Evolutionary conservation across 2,113 vertebrate genomes (phyloP).

Genomic region (Muscicapa adusta): DNA sequence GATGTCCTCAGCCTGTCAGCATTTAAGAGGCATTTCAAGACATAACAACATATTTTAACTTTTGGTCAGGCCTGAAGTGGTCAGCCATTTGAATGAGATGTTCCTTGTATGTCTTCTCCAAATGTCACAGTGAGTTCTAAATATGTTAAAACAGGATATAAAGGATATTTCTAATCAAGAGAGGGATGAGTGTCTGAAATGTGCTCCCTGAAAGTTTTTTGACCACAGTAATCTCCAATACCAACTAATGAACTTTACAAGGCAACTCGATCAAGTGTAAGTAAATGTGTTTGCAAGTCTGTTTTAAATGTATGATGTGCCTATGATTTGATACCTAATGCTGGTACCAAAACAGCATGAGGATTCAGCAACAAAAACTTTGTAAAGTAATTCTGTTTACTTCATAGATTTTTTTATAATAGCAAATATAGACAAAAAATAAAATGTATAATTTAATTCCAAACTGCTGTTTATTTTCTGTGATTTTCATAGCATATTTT

Average conservation of each 20-base stretch:
- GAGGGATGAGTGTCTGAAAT: neutral
- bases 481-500: neutral
- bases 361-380: neutral
- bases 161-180: neutral
- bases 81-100: neutral
- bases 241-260: neutral
- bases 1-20: neutral
- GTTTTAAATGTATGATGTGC: neutral
- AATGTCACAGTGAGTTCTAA: neutral
- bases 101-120: neutral
- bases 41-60: neutral
- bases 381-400: neutral
- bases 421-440: neutral
- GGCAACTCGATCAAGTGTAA: neutral
- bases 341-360: neutral
- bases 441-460: neutral
- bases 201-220: neutral
- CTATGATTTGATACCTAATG: neutral
- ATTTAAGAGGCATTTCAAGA: neutral
- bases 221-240: neutral
- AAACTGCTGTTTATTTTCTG: neutral
- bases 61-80: neutral
- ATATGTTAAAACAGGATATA: neutral
- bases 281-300: neutral
- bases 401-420: neutral